phyloP scores from a whole-genome alignment of 2,888 invertebrate species.

The Chelonus formosanus region DNA sequence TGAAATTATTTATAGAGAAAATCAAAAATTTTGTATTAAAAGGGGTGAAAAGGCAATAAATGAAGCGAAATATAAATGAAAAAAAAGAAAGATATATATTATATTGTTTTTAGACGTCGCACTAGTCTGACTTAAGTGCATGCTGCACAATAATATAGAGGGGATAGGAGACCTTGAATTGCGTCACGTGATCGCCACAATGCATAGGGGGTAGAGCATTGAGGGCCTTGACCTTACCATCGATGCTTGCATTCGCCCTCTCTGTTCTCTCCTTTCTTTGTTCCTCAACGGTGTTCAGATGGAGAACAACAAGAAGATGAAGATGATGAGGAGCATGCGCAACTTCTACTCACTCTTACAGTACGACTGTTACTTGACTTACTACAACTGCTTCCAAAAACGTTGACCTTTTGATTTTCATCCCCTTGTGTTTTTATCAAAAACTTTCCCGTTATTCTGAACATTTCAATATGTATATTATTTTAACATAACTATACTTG shows the following conservation, averaged over 20 bases:
- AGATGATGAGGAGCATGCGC: conserved; percentile 27
- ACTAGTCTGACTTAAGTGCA: conserved; percentile 43
- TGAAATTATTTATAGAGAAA: no score
- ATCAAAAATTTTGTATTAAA: no score
- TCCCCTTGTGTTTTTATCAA: conserved; percentile 24
- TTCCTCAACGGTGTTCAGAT: not conserved
- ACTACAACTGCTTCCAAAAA: conserved; percentile 54
- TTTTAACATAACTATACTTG: no score
- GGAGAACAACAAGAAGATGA: conserved; percentile 1
- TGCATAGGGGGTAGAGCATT: conserved; percentile 62
- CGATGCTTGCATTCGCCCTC: conserved; percentile 43
- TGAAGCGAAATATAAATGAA: not conserved
- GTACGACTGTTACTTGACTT: conserved; percentile 40
- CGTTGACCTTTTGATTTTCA: conserved; percentile 44
- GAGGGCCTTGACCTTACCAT: conserved; percentile 70
- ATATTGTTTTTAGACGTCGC: conserved; percentile 25
- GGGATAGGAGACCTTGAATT: conserved; percentile 68
- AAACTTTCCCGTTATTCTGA: not conserved
- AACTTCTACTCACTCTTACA: conserved; percentile 19
- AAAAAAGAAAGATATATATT: conserved; percentile 6
- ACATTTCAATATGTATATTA: no score
- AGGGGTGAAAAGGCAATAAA: not conserved
- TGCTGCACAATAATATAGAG: conserved; percentile 46
- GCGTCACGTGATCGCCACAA: conserved; percentile 67
- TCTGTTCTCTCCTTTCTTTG: conserved; percentile 13